Percentiles rank a stretch among this genome's conserved stretches.
Evolutionary conservation across 2,888 invertebrate genomes (phyloP).

Genomic region (Drosophila picticornis): DNA sequence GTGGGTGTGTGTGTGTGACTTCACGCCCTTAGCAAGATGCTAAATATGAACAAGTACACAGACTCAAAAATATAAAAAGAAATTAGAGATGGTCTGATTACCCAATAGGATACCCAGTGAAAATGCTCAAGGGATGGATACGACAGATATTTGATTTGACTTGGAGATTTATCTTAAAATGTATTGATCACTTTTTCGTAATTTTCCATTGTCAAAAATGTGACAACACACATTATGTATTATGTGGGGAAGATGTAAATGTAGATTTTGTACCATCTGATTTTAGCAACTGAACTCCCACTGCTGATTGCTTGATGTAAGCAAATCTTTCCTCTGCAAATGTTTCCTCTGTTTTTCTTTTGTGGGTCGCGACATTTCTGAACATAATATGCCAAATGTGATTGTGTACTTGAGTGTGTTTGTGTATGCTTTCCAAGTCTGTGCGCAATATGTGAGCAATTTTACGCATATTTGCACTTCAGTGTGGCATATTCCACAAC

Average conservation of each 20-base stretch:
- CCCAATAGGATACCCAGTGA: neutral
- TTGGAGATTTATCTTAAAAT: neutral
- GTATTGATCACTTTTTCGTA: neutral
- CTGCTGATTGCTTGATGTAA: neutral
- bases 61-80: constrained; percentile 8
- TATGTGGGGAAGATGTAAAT: neutral
- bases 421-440: constrained; percentile 13
- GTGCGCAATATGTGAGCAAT: constrained; percentile 53
- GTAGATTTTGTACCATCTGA: neutral
- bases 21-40: constrained; percentile 55
- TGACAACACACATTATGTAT: neutral
- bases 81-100: constrained; percentile 11
- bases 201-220: neutral
- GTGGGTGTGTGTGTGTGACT: constrained; percentile 14
- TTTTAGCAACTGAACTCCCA: neutral
- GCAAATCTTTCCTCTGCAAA: neutral
- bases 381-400: constrained; percentile 54
- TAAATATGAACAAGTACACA: constrained; percentile 50
- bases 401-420: constrained; percentile 22
- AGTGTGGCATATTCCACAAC: constrained; percentile 45
- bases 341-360: constrained; percentile 3
- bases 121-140: neutral
- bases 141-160: neutral
- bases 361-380: constrained; percentile 43
- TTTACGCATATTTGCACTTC: constrained; percentile 76